Conservation (phyloP, 2,113 vertebrate species). For the Tapirus terrestris region DNA sequence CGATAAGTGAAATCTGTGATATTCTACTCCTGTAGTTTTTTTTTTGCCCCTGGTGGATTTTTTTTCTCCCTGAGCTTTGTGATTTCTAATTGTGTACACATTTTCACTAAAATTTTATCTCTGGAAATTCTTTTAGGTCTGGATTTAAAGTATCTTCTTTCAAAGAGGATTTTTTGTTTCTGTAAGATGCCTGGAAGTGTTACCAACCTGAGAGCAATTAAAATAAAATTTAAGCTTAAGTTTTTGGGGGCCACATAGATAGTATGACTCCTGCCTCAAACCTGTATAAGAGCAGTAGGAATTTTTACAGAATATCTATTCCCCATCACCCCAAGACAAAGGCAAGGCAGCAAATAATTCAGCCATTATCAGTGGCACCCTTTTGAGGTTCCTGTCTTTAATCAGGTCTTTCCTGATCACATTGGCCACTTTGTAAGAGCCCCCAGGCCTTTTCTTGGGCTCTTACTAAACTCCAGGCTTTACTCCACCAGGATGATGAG, state of each 20-base stretch:
- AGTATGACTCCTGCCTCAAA: background rate
- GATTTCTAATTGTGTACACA: background rate
- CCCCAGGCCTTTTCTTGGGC: background rate
- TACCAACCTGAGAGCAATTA: background rate
- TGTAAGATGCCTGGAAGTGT: background rate
- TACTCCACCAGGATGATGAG: background rate
- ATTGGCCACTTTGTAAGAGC: background rate
- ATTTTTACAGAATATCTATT: background rate
- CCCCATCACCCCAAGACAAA: background rate
- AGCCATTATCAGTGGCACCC: background rate
- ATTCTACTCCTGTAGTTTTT: background rate
- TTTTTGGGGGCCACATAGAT: background rate
- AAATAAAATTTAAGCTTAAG: background rate
- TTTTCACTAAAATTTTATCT: background rate
- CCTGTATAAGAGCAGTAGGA: background rate
- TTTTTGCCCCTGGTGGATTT: background rate
- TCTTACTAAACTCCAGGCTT: background rate
- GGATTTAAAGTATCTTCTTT: background rate
- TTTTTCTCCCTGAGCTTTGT: background rate
- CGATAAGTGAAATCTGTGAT: background rate
- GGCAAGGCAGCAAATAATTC: background rate
- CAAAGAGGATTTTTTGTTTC: conserved; percentile 40
- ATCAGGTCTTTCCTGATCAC: background rate
- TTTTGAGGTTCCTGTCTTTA: background rate
- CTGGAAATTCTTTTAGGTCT: background rate